Evolutionary conservation across 2,113 vertebrate genomes (phyloP), one percentile per base, ranked within the genome.

Genomic region (Pterocles gutturalis): DNA sequence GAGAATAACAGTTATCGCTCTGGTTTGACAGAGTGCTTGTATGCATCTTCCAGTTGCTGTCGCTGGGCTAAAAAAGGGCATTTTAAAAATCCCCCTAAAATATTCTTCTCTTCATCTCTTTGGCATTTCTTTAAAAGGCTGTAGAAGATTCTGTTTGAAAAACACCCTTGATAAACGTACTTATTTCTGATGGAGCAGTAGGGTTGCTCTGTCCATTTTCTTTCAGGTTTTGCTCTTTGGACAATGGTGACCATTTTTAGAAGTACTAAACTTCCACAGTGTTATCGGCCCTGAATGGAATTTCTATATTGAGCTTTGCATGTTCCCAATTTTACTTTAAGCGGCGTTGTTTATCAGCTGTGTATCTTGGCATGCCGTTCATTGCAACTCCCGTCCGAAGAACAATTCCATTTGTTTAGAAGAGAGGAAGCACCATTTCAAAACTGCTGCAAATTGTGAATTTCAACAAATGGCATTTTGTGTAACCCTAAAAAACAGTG

Each of bases 251-350:
- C 83, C 77, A 41, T 90, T 97, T 96, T 94, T 86, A 96, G 89
- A 89, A 91, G n/a, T 41, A 9, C 46, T 87, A 17, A 89, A 89
- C 88, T 71, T 95, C 51, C 81, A 49, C 12, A 6, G 29, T 18
- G 1, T 92, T 93, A 75, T 61, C 67, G 85, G 15, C 86, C 62
- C 11, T 80, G 85, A 95, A 84, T 88, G 81, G 70, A 57, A 72
- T 96, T 91, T 90, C 87, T 96, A 81, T 96, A 86, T 96, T 95
- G 92, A 97, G 90, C 69, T 79, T 61, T 1, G 18, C 48, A 2
- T 26, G 77, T 70, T 88, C 83, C 78, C 54, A 45, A 2, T 90
- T 72, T 75, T 57, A 71, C 86, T 95, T 95, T 87, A 51, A 60
- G 78, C 60, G 34, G 46, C 51, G 83, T 94, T 94, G 85, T 84